Evolutionary conservation across 2,113 vertebrate species (phyloP), one percentile per base, ranked within the genome.

Genomic region (Echinops telfairi): DNA sequence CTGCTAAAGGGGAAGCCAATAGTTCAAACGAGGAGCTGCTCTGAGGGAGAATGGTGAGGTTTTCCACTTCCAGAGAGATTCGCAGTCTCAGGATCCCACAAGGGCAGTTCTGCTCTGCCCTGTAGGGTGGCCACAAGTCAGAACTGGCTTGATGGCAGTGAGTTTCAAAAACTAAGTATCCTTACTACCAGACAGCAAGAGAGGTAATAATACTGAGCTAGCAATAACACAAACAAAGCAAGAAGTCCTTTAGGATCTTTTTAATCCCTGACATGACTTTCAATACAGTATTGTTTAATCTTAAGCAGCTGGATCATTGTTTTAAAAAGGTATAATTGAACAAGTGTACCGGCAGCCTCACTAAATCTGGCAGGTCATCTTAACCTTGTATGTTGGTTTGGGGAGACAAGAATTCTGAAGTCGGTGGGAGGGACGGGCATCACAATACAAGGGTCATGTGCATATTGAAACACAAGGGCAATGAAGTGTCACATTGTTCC

Each of bases 401-500:
- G 77, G 22, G 43, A 94, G 29, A 88, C 12, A 19, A 22, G 60
- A 75, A 83, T 19, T 87, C 29, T 80, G 33, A 88, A 66, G 53
- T 43, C 60, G 10, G 8, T 84, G 33, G 36, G 16, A 66, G 38
- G n/a, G n/a, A 53, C 19, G 86, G 40, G 19, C 16, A 84, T 77
- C 60, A 86, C 33, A 77, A 89, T 80, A 1, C 62, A 47, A 79
- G n/a, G 43, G 78, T 76, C 38, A 70, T 64, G 31, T 53, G n/a
- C 23, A 23, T 82, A 90, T 73, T 85, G 70, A 82, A 81, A 95
- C 78, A 36, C 22, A 88, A 87, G 84, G 62, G 31, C 47, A 95
- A 93, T 88, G 64, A 94, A 76, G 73, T 92, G 29, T 94, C 60
- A 84, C 33, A 78, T 84, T 91, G 4, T 36, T 94, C 71, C 58